Base-by-base conservation (phyloP, 2,113 vertebrate genomes). In the Osmerus mordax region DNA sequence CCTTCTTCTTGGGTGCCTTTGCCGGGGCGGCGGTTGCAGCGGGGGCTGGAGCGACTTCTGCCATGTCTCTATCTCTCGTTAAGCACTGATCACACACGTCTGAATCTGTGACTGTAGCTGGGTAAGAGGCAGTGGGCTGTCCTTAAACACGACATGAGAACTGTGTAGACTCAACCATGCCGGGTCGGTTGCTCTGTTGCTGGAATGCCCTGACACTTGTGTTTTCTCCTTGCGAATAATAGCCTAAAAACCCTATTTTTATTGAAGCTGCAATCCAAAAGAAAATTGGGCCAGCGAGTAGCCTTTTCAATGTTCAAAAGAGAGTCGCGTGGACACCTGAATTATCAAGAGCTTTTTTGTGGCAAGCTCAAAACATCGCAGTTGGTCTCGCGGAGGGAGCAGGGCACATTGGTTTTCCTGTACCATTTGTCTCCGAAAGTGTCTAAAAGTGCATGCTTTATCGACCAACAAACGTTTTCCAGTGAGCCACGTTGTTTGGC, bases 31-130 rank as follows among this genome's bases (percentile, higher is more conserved):
- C 25, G n/a, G 51, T 41, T 12, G 67, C 66, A 52, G 66, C 66
- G 12, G 66, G 63, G 13, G 63, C 66, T 54, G 66, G 66, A 3
- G 66, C 51, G 60, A 71, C 70, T 71, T 71, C 70, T 53, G 47
- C 70, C 70, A 71, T 71, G 16, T 63, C 60, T 23, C 12, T 21
- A 29, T 32, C 0, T n/a, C 2, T 36, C 7, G 2, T 11, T 47
- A 47, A 47, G 25, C 41, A 47, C 19, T 60, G 11, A 58, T 19
- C 55, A 56, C 54, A 56, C 54, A 56, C 18, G 3, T 21, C 9
- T 58, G 19, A 19, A 23, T 19, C 21, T 23, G 23, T 61, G 16
- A 13, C 36, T 23, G 6, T 9, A n/a, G 1, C 9, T 29, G 41
- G 16, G 4, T 36, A 6, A n/a, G 28, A 15, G 8, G 54, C 54